Evolutionary conservation across 2,888 invertebrate genomes (phyloP).

Genomic region (Portevinia maculata): DNA sequence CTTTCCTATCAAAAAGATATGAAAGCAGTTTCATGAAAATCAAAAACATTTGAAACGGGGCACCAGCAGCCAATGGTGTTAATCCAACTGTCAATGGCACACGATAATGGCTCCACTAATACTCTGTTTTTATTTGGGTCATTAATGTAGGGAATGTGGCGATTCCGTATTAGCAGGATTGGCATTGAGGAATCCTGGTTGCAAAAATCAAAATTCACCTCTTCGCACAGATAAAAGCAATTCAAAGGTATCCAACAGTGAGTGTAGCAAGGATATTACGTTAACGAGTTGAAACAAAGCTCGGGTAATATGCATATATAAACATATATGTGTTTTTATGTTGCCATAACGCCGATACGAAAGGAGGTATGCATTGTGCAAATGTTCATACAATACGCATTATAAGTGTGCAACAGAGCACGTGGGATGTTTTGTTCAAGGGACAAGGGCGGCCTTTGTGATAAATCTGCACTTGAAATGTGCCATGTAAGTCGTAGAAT

Average conservation of each 20-base stretch:
- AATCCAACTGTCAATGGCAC: conserved; percentile 50
- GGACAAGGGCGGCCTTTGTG: background rate
- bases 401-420: background rate
- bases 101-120: conserved; percentile 37
- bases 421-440: conserved; percentile 5
- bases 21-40: conserved; percentile 54
- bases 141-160: conserved; percentile 58
- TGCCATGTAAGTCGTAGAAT: background rate
- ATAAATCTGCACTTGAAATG: conserved; percentile 7
- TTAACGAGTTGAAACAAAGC: conserved; percentile 31
- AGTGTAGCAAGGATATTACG: conserved; percentile 28
- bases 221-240: conserved; percentile 26
- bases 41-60: conserved; percentile 42
- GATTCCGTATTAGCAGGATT: conserved; percentile 34
- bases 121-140: conserved; percentile 60
- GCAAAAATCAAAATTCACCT: conserved; percentile 49
- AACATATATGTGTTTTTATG: background rate
- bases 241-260: conserved; percentile 27
- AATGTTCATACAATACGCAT: background rate
- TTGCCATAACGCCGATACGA: background rate
- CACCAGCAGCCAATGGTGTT: conserved; percentile 33
- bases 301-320: conserved; percentile 11
- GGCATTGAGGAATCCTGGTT: conserved; percentile 12
- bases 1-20: background rate
- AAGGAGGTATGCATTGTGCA: background rate